A percentile compares a stretch with the other conserved stretches of the same genome.
Evolutionary conservation across 2,113 vertebrate genomes (phyloP).

Genomic region (Megaptera novaeangliae): DNA sequence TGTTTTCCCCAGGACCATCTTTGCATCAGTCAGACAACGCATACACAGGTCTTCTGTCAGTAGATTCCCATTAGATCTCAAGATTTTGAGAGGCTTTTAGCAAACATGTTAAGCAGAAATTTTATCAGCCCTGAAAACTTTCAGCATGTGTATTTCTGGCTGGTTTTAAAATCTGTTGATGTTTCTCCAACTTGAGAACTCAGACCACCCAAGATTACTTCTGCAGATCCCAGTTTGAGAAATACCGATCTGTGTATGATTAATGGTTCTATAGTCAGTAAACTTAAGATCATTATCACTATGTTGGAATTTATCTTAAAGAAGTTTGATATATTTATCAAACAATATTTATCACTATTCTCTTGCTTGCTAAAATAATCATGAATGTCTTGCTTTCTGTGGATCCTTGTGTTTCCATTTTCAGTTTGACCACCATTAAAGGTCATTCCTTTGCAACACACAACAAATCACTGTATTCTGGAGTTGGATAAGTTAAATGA

Average conservation of each 20-base stretch:
- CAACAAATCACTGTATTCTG: not conserved
- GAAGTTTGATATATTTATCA: not conserved
- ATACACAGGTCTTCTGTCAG: not conserved
- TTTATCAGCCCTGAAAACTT: not conserved
- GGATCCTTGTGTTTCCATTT: not conserved
- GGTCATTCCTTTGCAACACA: not conserved
- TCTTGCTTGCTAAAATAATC: not conserved
- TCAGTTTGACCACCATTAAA: not conserved
- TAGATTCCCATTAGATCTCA: not conserved
- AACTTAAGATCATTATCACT: not conserved
- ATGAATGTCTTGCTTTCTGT: not conserved
- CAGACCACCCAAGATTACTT: not conserved
- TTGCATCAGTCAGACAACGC: not conserved
- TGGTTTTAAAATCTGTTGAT: not conserved
- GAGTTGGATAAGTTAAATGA: not conserved
- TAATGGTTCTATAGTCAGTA: not conserved
- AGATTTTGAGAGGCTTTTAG: not conserved
- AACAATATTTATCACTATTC: not conserved
- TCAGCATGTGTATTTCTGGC: not conserved
- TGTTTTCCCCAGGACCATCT: not conserved
- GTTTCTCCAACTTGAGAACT: not conserved
- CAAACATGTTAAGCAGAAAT: not conserved
- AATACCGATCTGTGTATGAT: not conserved
- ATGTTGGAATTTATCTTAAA: not conserved
- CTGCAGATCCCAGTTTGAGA: not conserved